Evolutionary conservation across 2,797 vertebrate species (phyloP).

Genomic region (Acanthurus lineatus): DNA sequence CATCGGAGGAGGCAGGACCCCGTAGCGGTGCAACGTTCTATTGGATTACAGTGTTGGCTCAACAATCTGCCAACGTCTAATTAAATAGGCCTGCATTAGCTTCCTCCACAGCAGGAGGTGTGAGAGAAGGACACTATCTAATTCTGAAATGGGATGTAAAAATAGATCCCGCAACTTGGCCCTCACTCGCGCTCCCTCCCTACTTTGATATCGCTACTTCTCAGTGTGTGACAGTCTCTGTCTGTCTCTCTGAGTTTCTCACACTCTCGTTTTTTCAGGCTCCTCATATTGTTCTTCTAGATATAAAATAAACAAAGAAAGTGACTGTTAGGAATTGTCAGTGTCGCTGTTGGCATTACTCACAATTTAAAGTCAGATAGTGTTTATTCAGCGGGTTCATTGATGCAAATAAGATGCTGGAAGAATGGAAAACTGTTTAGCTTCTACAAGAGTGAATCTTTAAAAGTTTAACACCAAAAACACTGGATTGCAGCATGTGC

Average conservation of each 20-base stretch:
- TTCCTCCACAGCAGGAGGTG: conserved; percentile 69
- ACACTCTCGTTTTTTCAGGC: conserved; percentile 48
- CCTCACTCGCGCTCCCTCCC: conserved; percentile 49
- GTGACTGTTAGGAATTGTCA: conserved; percentile 33
- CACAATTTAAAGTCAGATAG: conserved; percentile 31
- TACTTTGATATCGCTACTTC: conserved; percentile 55
- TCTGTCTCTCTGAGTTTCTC: conserved; percentile 53
- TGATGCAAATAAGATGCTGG: conserved; percentile 15
- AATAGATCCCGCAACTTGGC: conserved; percentile 80
- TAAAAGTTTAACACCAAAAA: conserved; percentile 43
- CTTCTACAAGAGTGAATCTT: conserved; percentile 20
- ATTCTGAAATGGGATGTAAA: conserved; percentile 86
- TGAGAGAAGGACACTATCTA: conserved; percentile 83
- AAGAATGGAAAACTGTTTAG: conserved; percentile 10
- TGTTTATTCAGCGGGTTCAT: conserved; percentile 52
- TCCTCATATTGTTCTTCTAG: conserved; percentile 25
- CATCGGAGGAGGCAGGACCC: conserved; percentile 79
- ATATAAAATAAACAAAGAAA: conserved; percentile 48
- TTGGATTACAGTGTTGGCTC: conserved; percentile 86
- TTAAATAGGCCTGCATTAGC: conserved; percentile 87
- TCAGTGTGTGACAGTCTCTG: conserved; percentile 35
- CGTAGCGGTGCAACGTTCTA: conserved; percentile 76
- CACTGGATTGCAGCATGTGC: conserved; percentile 31
- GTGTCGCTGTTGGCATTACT: conserved; percentile 26
- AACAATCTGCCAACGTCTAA: conserved; percentile 86